phyloP scores from a whole-genome alignment of 53 echinoderm and acorn worm genomes.

The Pentamera pediparva region DNA sequence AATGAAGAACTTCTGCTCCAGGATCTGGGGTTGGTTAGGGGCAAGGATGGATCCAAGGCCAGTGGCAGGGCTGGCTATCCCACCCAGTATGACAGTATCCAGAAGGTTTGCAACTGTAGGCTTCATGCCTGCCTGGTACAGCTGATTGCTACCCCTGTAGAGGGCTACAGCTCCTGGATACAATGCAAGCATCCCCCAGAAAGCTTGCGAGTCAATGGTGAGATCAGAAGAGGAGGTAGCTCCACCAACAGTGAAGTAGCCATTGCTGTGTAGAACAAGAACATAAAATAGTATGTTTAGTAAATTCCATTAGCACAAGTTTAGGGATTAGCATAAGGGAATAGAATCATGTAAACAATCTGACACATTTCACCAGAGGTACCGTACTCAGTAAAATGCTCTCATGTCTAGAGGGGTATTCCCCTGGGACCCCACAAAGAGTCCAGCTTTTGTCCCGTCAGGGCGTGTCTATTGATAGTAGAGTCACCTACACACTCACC shows the following conservation, averaged over 20 bases:
- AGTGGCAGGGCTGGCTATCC: constrained; percentile 27
- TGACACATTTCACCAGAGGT: no score
- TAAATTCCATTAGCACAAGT: background rate
- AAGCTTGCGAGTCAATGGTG: constrained; percentile 17
- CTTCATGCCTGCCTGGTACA: constrained; percentile 37
- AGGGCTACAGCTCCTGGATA: constrained; percentile 59
- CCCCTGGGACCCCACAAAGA: no score
- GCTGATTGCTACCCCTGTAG: constrained; percentile 53
- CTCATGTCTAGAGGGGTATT: no score
- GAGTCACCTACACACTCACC: no score
- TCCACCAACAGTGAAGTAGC: constrained; percentile 59
- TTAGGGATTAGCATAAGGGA: no score
- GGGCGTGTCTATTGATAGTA: no score
- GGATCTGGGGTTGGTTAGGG: constrained; percentile 33
- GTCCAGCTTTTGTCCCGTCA: no score
- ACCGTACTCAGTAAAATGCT: no score
- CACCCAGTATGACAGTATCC: constrained; percentile 73
- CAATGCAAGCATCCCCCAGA: constrained; percentile 4
- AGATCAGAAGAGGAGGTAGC: constrained; percentile 22
- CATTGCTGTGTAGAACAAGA: constrained; percentile 49
- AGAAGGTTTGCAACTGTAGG: constrained; percentile 45
- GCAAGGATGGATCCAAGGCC: constrained; percentile 32
- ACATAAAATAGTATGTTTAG: background rate
- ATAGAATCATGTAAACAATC: no score
- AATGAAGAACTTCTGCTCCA: constrained; percentile 12